phyloP scores from a whole-genome alignment of 2,888 invertebrate species.

The Eubasilissa splendida region DNA sequence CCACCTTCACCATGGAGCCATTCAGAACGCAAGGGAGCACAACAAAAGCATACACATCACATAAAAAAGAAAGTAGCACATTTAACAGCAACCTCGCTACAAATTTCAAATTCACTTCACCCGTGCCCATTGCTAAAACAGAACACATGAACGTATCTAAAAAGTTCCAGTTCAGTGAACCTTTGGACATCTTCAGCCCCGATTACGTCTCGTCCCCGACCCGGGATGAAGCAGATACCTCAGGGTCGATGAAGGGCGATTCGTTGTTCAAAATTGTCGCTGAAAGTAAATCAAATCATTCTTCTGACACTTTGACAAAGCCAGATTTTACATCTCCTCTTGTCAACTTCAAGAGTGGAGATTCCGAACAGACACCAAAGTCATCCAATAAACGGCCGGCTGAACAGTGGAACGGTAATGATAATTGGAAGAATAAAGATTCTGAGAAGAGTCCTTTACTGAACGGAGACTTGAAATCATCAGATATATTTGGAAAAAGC shows the following conservation, averaged over 20 bases:
- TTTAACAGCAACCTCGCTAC: constrained; percentile 5
- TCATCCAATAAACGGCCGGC: constrained; percentile 10
- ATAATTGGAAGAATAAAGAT: constrained; percentile 19
- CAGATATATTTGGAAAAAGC: constrained; percentile 24
- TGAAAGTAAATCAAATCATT: not conserved
- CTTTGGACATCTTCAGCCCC: constrained; percentile 49
- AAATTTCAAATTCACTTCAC: constrained; percentile 49
- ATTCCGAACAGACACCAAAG: constrained; percentile 34
- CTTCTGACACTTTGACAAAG: constrained; percentile 1
- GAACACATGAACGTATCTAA: constrained; percentile 30
- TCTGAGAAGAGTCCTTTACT: constrained; percentile 30
- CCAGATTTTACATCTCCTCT: constrained; percentile 4
- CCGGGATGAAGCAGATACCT: constrained; percentile 4
- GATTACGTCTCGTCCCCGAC: constrained; percentile 23
- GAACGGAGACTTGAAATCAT: constrained; percentile 32
- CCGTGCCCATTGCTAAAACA: constrained; percentile 13
- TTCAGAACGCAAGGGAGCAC: constrained; percentile 2
- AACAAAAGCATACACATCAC: constrained; percentile 12
- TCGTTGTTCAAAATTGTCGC: not conserved
- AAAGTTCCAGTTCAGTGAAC: constrained; percentile 56
- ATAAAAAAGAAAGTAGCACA: not conserved
- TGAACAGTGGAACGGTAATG: constrained; percentile 44
- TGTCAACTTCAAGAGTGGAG: constrained; percentile 32
- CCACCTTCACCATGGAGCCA: constrained; percentile 42
- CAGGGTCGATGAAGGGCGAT: not conserved